phyloP scores from a whole-genome alignment of 2,113 vertebrate genomes.

The Alethe castanea region DNA sequence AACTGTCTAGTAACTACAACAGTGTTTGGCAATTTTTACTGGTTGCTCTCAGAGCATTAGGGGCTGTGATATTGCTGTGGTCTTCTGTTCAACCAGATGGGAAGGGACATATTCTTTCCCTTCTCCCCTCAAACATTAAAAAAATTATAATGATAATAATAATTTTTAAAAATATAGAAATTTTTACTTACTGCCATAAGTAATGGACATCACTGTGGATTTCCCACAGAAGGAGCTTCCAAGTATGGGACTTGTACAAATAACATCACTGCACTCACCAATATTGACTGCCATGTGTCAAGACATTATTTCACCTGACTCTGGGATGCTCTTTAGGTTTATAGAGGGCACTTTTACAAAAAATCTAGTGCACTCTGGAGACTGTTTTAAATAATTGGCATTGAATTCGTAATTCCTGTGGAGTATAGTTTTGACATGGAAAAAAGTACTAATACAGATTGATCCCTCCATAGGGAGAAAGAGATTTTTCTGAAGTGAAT shows the following conservation, averaged over 20 bases:
- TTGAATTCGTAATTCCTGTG: neutral
- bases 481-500: neutral
- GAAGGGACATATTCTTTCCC: neutral
- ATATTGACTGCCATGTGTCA: neutral
- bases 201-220: fast-evolving
- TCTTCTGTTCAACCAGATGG: neutral
- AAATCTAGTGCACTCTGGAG: neutral
- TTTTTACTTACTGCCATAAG: neutral
- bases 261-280: neutral
- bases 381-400: neutral
- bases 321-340: neutral
- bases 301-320: neutral
- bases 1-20: neutral
- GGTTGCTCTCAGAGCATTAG: neutral
- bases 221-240: neutral
- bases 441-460: neutral
- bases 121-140: fast-evolving
- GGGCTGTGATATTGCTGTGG: neutral
- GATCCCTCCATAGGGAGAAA: neutral
- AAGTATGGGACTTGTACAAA: neutral
- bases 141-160: neutral
- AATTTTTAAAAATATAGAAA: neutral
- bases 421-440: neutral
- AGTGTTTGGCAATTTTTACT: neutral
- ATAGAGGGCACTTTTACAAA: neutral